Percentiles rank a stretch among this genome's conserved stretches.
Conservation (phyloP, 1,140 invertebrate species). For the Ladona fulva region DNA sequence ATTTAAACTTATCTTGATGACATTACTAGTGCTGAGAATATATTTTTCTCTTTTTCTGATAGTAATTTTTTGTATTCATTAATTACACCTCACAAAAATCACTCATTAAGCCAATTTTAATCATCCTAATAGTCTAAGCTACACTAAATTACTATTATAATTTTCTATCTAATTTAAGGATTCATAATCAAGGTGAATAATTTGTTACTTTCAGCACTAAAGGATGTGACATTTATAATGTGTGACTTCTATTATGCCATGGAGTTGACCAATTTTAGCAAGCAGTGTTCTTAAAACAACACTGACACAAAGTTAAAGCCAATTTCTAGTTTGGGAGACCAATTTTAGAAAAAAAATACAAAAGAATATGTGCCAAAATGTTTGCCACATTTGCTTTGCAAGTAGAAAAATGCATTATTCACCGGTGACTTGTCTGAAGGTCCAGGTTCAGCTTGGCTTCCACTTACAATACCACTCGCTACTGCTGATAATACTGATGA, state of each 20-base stretch:
- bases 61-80: no score
- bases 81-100: no score
- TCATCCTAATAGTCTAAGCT: no score
- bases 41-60: no score
- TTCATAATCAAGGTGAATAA: background rate
- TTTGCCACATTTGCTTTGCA: background rate
- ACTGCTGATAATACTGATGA: background rate
- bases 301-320: background rate
- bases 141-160: no score
- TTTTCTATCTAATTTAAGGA: no score
- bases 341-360: background rate
- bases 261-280: background rate
- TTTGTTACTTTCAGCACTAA: background rate
- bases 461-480: background rate
- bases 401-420: background rate
- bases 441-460: conserved; percentile 5
- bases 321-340: background rate
- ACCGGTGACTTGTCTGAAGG: conserved; percentile 11
- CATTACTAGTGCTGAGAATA: no score
- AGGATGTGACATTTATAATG: background rate
- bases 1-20: no score
- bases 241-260: background rate
- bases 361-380: background rate
- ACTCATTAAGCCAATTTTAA: no score
- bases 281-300: background rate